Evolutionary conservation across 2,113 vertebrate genomes (phyloP), one percentile per base, ranked within the genome.

Genomic region (Pantherophis guttatus): DNA sequence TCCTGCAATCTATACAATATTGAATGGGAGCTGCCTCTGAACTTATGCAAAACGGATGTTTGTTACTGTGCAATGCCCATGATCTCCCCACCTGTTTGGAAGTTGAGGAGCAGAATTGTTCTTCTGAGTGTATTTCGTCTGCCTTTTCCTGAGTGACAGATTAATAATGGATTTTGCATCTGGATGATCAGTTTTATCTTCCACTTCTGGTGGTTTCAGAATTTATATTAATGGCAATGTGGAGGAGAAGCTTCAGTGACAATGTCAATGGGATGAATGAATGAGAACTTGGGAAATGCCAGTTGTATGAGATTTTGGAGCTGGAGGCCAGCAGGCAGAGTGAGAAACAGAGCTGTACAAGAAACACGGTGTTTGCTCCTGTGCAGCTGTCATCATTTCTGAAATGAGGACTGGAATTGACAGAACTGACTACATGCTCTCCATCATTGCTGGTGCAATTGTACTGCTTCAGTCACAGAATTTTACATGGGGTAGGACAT

Each of bases 311-410:
- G 8, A 3, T 94, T 86, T 95, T 90, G 90, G 92, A 94, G 92
- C 93, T 93, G 92, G 93, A 92, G 94, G 95, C 85, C 91, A 93
- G 29, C 1, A 93, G 94, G 94, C 62, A 11, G 95, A 96, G 94
- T 93, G 93, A 1, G 65, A 91, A 93, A 94, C 87, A 94, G 23
- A 89, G 33, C 50, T 15, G 1, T 15, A 48, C 53, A 58, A 57
- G 93, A 96, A 93, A 91, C 59, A 93, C 91, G 94, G 91, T 94
- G 87, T 95, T 94, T 89, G 9, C 94, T 94, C 89, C 91, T 91
- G 58, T 95, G 95, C 96, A 97, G 95, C 95, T 97, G 95, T 95
- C 26, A 0, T 96, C 21, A 0, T 96, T 94, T 95, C 92, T 93
- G 95, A 93, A 94, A 96, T 91, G 88, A 95, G 48, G 59, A 58